These are phyloP conservation scores for Manis javanica DNA, from an alignment of 2,797 vertebrate genomes.

Conservation along the genomic window DNA sequence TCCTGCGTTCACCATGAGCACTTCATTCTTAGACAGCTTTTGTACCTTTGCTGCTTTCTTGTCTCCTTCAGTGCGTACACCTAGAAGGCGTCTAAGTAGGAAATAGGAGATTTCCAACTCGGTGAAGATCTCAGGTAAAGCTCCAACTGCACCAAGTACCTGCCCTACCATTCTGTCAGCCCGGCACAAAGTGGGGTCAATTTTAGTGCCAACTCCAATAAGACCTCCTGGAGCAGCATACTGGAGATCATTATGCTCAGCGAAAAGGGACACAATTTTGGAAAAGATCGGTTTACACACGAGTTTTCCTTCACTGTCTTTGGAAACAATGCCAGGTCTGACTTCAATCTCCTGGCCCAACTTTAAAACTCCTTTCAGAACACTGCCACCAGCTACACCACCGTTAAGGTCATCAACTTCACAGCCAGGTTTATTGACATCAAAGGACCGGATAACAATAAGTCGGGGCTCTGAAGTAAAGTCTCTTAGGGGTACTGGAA, in stretches of 20 bases:
- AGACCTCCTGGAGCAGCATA: conserved; percentile 98
- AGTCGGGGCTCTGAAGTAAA: too few species aligned
- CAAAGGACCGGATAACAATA: too few species aligned
- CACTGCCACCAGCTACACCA: too few species aligned
- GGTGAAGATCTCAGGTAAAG: conserved; percentile 98
- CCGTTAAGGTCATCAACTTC: too few species aligned
- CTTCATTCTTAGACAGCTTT: conserved; percentile 98
- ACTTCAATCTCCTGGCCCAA: conserved; percentile 98
- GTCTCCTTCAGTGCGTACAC: conserved; percentile 98
- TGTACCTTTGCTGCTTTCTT: conserved; percentile 99
- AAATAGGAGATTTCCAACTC: conserved; percentile 99
- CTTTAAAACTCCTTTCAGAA: too few species aligned
- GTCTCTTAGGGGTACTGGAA: too few species aligned
- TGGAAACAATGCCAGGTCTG: conserved; percentile 98
- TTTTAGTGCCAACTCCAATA: conserved; percentile 99
- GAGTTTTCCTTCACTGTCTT: conserved; percentile 98
- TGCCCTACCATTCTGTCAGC: conserved; percentile 99
- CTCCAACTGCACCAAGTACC: conserved; percentile 97
- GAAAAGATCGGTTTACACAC: conserved; percentile 99
- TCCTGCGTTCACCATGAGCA: conserved; percentile 99
- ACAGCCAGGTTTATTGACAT: too few species aligned
- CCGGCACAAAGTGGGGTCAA: conserved; percentile 97
- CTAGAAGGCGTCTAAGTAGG: conserved; percentile 94
- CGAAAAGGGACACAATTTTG: conserved; percentile 98
- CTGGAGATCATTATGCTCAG: conserved; percentile 98